Percentiles rank a stretch among this genome's conserved stretches.
Conservation (phyloP, 2,888 invertebrate genomes). For the Podotricha telesiphe region DNA sequence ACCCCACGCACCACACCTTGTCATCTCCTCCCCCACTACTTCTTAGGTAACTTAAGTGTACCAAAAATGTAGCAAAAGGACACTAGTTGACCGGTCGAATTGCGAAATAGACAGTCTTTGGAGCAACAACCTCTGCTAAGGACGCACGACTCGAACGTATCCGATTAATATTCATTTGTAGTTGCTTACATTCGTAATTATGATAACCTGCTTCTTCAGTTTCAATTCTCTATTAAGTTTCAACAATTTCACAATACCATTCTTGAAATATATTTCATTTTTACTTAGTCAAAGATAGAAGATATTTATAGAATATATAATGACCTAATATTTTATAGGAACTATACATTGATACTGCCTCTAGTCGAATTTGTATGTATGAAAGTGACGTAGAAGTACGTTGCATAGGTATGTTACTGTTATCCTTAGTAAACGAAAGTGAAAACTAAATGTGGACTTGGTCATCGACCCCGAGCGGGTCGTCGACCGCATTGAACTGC, state of each 20-base stretch:
- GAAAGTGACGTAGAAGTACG: slow-evolving; percentile 55
- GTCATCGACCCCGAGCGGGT: slow-evolving; percentile 76
- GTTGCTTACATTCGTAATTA: not conserved
- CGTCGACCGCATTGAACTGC: slow-evolving; percentile 82
- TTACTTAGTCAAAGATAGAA: not conserved
- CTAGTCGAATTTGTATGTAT: slow-evolving; percentile 37
- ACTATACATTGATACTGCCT: slow-evolving; percentile 10
- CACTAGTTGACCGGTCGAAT: slow-evolving; percentile 70
- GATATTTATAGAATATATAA: no score
- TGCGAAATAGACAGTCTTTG: slow-evolving; percentile 72
- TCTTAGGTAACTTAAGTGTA: slow-evolving; percentile 77
- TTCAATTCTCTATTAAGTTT: not conserved
- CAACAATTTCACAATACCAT: slow-evolving; percentile 3
- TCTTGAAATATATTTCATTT: not conserved
- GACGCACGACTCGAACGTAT: slow-evolving; percentile 57
- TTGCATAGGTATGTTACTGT: slow-evolving; percentile 76
- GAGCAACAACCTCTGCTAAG: slow-evolving; percentile 74
- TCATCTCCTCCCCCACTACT: slow-evolving; percentile 59
- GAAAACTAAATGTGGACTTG: slow-evolving; percentile 81
- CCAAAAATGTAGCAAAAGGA: slow-evolving; percentile 79
- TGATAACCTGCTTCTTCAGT: not conserved
- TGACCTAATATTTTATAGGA: slow-evolving; percentile 13
- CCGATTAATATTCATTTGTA: slow-evolving; percentile 64
- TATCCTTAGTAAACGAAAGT: slow-evolving; percentile 84
- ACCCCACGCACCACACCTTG: slow-evolving; percentile 67